phyloP scores from a whole-genome alignment of 1,140 invertebrate genomes.

The Chrysoperla carnea region DNA sequence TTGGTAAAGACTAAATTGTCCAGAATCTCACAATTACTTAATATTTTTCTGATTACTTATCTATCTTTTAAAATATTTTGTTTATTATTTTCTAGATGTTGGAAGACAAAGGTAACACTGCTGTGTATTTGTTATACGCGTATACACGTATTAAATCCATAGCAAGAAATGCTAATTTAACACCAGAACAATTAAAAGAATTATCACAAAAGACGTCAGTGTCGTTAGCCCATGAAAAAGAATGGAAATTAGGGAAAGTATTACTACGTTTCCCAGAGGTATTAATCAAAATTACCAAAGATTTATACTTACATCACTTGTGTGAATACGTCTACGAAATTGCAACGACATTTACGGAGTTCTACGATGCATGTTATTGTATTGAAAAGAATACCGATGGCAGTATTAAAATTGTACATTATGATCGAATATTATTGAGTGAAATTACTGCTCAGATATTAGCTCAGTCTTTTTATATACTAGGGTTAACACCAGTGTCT shows the following conservation, averaged over 20 bases:
- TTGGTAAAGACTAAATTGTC: too few relatives aligned
- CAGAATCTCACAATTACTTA: too few relatives aligned
- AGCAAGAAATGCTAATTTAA: conserved; percentile 56
- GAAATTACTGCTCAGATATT: conserved; percentile 84
- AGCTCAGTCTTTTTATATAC: conserved; percentile 70
- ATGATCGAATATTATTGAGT: conserved; percentile 74
- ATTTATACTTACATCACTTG: conserved; percentile 73
- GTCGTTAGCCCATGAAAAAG: conserved; percentile 73
- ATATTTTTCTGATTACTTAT: too few relatives aligned
- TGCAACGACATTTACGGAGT: conserved; percentile 82
- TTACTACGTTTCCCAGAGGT: conserved; percentile 77
- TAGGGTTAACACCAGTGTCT: conserved; percentile 81
- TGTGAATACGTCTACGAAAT: conserved; percentile 96
- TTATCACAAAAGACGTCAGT: conserved; percentile 35
- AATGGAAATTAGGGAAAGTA: conserved; percentile 88
- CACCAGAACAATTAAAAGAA: conserved; percentile 32
- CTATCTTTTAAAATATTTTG: conserved; percentile 4
- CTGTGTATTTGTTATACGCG: conserved; percentile 93
- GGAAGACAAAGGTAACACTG: conserved; percentile 97
- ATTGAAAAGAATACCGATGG: conserved; percentile 74
- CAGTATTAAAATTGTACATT: conserved; percentile 69
- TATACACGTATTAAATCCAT: conserved; percentile 89
- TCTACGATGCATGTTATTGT: conserved; percentile 97
- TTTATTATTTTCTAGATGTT: conserved; percentile 58
- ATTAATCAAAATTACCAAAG: conserved; percentile 62